Conservation (phyloP, 2,888 invertebrate genomes). For the Teleiodes luculella region DNA sequence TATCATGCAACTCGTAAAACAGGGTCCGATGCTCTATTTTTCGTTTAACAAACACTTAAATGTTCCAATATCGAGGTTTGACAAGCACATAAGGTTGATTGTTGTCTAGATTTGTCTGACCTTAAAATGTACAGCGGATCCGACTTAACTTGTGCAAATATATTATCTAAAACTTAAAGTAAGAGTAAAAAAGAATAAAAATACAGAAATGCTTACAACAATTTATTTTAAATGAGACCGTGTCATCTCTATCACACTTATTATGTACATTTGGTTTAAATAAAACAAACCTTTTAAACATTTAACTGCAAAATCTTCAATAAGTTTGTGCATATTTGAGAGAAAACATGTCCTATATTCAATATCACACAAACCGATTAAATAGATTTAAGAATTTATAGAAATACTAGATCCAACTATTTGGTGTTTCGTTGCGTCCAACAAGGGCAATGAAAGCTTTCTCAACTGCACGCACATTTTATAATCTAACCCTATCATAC, state of each 20-base stretch:
- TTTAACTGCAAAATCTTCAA: constrained; percentile 67
- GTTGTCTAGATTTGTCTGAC: too few species aligned
- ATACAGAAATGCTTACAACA: constrained; percentile 63
- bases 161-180: background rate
- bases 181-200: constrained; percentile 26
- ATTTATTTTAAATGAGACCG: constrained; percentile 77
- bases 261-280: constrained; percentile 77
- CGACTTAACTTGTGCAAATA: too few species aligned
- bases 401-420: constrained; percentile 56
- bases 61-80: too few species aligned
- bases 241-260: constrained; percentile 78
- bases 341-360: constrained; percentile 58
- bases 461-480: constrained; percentile 44
- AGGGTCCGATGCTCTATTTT: too few species aligned
- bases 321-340: constrained; percentile 77
- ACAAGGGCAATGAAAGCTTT: constrained; percentile 32
- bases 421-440: constrained; percentile 59
- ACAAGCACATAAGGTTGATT: too few species aligned
- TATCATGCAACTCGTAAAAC: too few species aligned
- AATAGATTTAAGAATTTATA: constrained; percentile 53
- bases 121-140: too few species aligned
- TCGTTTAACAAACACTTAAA: too few species aligned
- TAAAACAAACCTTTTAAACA: constrained; percentile 74
- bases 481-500: constrained; percentile 42
- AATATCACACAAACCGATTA: constrained; percentile 65